A percentile compares a stretch with the other conserved stretches of the same genome.
These are phyloP conservation scores for Lamprologus speciosus DNA, from an alignment of 2,113 vertebrate genomes.

Conservation along the genomic window DNA sequence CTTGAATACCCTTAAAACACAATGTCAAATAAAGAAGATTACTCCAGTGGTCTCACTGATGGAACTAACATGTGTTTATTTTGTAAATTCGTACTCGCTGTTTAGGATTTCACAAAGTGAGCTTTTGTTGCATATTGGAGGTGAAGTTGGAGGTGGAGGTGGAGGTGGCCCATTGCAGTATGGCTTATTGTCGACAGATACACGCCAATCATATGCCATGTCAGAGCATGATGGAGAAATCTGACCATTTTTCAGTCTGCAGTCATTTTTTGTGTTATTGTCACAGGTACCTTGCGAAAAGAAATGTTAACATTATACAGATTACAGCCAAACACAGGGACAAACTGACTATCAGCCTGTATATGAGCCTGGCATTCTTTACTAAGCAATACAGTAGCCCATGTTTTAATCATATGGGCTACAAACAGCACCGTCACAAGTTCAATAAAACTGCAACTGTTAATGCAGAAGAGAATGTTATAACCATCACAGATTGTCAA, in stretches of 20 bases:
- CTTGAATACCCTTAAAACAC: slow-evolving; percentile 71
- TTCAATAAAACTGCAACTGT: background rate
- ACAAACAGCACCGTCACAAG: background rate
- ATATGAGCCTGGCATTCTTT: background rate
- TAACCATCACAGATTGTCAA: background rate
- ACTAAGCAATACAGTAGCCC: background rate
- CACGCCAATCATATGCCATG: slow-evolving; percentile 75
- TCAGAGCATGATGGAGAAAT: slow-evolving; percentile 64
- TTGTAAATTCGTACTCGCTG: slow-evolving; percentile 72
- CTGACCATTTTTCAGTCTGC: slow-evolving; percentile 65
- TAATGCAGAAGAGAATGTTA: background rate
- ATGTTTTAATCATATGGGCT: background rate
- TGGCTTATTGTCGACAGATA: background rate
- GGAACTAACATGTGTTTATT: background rate
- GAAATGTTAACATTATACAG: background rate
- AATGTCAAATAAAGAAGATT: background rate
- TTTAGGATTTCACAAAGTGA: slow-evolving; percentile 71
- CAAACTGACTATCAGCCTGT: background rate
- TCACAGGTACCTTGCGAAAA: slow-evolving; percentile 77
- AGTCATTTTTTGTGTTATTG: slow-evolving; percentile 78
- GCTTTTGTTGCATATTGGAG: accelerated
- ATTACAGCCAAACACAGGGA: background rate
- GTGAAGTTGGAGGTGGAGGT: accelerated
- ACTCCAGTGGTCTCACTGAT: background rate
- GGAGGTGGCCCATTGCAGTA: slow-evolving; percentile 32